A percentile compares a stretch with the other conserved stretches of the same genome.
phyloP scores from a whole-genome alignment of 2,888 invertebrate genomes.

The Ochlodes sylvanus region DNA sequence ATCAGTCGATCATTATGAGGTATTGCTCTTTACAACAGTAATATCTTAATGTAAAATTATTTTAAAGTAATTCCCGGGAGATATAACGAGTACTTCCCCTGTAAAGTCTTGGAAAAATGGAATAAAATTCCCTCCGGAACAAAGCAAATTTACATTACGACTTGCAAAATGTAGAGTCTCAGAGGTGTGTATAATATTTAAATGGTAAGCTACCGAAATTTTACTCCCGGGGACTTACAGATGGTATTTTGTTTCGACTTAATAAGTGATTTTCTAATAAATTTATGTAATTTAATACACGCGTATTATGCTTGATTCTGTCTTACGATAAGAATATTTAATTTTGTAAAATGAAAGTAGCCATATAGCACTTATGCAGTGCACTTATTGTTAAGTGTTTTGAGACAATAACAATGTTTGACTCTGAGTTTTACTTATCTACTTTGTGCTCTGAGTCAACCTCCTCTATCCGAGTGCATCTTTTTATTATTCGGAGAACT shows the following conservation, averaged over 20 bases:
- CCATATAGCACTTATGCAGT: too few species aligned
- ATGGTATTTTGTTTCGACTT: constrained; percentile 19
- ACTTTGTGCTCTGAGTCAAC: too few species aligned
- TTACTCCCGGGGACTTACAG: constrained; percentile 16
- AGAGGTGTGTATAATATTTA: constrained; percentile 38
- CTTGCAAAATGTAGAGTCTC: constrained; percentile 34
- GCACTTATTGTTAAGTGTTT: too few species aligned
- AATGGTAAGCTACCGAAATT: constrained; percentile 35
- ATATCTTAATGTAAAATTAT: constrained; percentile 19
- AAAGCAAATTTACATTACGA: constrained; percentile 36
- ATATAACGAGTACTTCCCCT: constrained; percentile 11
- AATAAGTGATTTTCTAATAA: constrained; percentile 10
- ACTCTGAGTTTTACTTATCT: too few species aligned
- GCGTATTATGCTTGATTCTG: not conserved
- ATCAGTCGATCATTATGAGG: not conserved
- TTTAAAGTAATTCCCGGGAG: constrained; percentile 24
- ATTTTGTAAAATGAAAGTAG: too few species aligned
- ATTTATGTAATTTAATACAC: not conserved
- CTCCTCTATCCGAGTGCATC: too few species aligned
- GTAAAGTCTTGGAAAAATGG: constrained; percentile 36
- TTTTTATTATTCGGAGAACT: too few species aligned
- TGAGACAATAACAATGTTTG: too few species aligned
- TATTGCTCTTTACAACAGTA: not conserved
- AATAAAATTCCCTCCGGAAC: constrained; percentile 32
- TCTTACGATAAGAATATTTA: too few species aligned